Conservation (phyloP, 2,113 vertebrate genomes). For the Pituophis catenifer region DNA sequence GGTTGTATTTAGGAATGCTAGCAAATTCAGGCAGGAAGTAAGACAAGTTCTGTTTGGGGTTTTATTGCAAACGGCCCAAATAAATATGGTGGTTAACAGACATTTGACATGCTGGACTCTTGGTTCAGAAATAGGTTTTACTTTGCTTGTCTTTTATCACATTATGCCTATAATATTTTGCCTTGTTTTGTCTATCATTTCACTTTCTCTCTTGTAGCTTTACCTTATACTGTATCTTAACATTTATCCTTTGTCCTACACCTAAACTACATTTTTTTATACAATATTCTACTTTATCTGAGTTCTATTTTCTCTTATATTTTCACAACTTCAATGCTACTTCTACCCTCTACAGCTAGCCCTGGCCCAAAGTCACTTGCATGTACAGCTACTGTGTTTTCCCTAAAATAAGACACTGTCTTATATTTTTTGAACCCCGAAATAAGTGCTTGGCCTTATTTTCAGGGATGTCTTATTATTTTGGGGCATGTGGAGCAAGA, state of each 20-base stretch:
- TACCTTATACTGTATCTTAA: not conserved
- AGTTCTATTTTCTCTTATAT: not conserved
- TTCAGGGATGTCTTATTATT: too few relatives aligned
- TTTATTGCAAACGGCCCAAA: not conserved
- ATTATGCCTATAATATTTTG: not conserved
- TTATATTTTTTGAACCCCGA: too few relatives aligned
- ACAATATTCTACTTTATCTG: not conserved
- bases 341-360: not conserved
- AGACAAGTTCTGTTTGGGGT: not conserved
- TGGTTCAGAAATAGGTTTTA: not conserved
- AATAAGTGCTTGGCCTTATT: too few relatives aligned
- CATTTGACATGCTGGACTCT: not conserved
- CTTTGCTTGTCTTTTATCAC: not conserved
- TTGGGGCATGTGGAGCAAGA: too few relatives aligned
- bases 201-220: not conserved
- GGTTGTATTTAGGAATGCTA: not conserved
- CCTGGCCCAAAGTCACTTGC: not conserved
- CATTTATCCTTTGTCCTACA: not conserved
- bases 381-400: not conserved
- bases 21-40: not conserved
- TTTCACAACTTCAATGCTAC: not conserved
- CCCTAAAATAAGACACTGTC: too few relatives aligned
- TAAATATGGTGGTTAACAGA: not conserved
- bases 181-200: not conserved
- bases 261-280: not conserved